Percentiles rank a stretch among this genome's conserved stretches.
Evolutionary conservation across 2,888 invertebrate species (phyloP).

Genomic region (Cybosia mesomella): DNA sequence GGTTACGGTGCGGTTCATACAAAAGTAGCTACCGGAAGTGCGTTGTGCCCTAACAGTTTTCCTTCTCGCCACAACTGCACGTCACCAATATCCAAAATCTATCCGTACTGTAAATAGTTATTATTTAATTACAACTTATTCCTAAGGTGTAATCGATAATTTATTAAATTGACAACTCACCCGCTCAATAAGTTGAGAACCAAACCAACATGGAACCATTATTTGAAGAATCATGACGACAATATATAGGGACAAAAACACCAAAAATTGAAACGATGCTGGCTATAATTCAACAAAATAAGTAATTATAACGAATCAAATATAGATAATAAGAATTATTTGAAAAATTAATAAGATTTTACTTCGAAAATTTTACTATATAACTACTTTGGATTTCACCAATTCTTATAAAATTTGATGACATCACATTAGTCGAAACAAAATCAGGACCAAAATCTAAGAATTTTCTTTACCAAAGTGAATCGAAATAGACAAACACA

Average conservation of each 20-base stretch:
- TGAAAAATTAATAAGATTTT: not conserved
- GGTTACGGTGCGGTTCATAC: no score
- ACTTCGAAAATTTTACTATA: not conserved
- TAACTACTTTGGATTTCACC: not conserved
- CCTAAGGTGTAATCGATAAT: not conserved
- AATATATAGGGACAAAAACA: slow-evolving; percentile 69
- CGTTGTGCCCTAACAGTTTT: no score
- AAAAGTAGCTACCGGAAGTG: no score
- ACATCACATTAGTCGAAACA: no score
- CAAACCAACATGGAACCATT: slow-evolving; percentile 74
- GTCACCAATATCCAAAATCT: no score
- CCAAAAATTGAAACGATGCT: slow-evolving; percentile 62
- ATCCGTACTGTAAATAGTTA: not conserved
- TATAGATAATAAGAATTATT: not conserved
- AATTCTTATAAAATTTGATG: not conserved
- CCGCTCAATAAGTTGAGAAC: slow-evolving; percentile 67
- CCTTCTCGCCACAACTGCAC: no score
- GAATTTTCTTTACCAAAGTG: slow-evolving; percentile 62
- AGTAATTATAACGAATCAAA: not conserved
- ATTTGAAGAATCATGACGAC: slow-evolving; percentile 67
- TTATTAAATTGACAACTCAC: slow-evolving; percentile 44
- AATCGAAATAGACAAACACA: slow-evolving; percentile 73
- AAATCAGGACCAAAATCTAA: not conserved
- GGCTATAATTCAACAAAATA: slow-evolving; percentile 59
- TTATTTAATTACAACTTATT: not conserved